Evolutionary conservation across 2,113 vertebrate genomes (phyloP), one percentile per base, ranked within the genome.

Genomic region (Uropsilus gracilis): DNA sequence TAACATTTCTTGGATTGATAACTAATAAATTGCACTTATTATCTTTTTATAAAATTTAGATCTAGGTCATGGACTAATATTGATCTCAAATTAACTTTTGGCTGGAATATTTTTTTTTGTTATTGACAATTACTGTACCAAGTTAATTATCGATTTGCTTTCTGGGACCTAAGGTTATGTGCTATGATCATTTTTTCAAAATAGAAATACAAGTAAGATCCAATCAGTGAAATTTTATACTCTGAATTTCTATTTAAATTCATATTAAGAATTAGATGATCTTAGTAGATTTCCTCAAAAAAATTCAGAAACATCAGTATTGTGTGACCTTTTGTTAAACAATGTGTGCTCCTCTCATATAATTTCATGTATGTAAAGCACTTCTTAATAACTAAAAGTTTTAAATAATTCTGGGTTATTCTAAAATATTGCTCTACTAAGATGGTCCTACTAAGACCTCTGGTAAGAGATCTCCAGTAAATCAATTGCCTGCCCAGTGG

Each of bases 341-440:
- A 81, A 66, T 53, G 18, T 53, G 57, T 42, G 8, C 20, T 90
- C 5, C n/a, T 84, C 93, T 93, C 32, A 17, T 63, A 28, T 50
- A 85, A 55, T 76, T 94, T 83, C 34, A 20, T 44, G 66, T 17
- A 66, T 12, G 53, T 9, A 69, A 84, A 37, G 34, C 12, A 91
- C 14, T 1, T 9, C 3, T 63, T 80, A 59, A 11, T 50, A 53
- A 76, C 5, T 37, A 5, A 17, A 82, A 80, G 61, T 96, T 94
- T 80, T 78, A 94, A 57, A 83, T 90, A 69, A 77, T 46, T 90
- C 50, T 80, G 68, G 87, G 80, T 50, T 81, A 6, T 66, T 91
- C 50, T 89, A 73, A 86, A 59, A 53, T 9, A 3, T 8, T 12
- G 39, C 7, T 69, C 39, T 80, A 17, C 55, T 91, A 68, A 68